These are phyloP conservation scores for Discoglossus pictus DNA, from an alignment of 2,797 vertebrate genomes.

Conservation along the genomic window DNA sequence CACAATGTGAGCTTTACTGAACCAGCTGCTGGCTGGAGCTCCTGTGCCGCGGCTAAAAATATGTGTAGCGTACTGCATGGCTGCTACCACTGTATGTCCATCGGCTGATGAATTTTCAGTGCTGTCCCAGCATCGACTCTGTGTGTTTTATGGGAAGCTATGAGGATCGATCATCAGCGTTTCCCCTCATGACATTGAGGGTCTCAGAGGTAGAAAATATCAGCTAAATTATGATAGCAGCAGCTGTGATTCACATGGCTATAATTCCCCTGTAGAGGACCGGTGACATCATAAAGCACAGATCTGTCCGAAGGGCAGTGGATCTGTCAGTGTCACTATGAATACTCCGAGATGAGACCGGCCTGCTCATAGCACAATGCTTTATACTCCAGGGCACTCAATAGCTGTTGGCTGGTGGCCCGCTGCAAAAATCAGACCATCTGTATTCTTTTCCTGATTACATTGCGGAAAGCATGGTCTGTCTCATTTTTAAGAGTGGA, in stretches of 20 bases:
- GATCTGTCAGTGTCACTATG: conserved; percentile 36
- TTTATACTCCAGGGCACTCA: conserved; percentile 18
- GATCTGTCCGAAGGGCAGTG: conserved; percentile 26
- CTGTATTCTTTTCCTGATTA: conserved; percentile 37
- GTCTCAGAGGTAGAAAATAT: conserved; percentile 44
- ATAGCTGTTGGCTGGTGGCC: conserved; percentile 32
- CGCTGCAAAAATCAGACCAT: conserved; percentile 27
- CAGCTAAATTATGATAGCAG: conserved; percentile 40
- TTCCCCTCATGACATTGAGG: conserved; percentile 44
- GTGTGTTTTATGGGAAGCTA: conserved; percentile 38
- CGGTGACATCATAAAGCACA: conserved; percentile 44
- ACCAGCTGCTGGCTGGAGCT: conserved; percentile 4
- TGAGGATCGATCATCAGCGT: conserved; percentile 38
- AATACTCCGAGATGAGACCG: not conserved
- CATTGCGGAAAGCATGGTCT: conserved; percentile 14
- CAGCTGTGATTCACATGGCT: conserved; percentile 41
- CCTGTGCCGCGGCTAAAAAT: conserved; percentile 18
- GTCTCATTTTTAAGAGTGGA: conserved; percentile 36
- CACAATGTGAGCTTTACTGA: conserved; percentile 13
- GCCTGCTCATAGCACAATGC: conserved; percentile 23
- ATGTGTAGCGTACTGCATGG: conserved; percentile 2
- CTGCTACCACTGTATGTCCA: conserved; percentile 18
- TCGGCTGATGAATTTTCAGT: conserved; percentile 32
- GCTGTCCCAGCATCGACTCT: conserved; percentile 11
- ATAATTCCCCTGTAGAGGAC: conserved; percentile 40